Percentiles rank a stretch among this genome's conserved stretches.
Evolutionary conservation across 2,888 invertebrate species (phyloP).

Genomic region (Unio pictorum): DNA sequence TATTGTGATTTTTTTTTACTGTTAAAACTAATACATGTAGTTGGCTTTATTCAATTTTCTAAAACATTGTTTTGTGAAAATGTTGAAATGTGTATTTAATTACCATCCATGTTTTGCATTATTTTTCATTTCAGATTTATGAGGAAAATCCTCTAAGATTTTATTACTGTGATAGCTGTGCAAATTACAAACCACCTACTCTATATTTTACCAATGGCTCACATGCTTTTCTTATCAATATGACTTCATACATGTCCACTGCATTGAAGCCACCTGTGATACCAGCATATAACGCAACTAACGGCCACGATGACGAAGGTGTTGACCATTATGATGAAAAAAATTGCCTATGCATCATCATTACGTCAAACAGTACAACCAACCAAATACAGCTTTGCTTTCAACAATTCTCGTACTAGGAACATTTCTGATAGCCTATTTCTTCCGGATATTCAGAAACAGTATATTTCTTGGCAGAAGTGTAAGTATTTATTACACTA

Average conservation of each 20-base stretch:
- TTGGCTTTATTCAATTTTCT: too few species aligned
- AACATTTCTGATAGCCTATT: slow-evolving; percentile 94
- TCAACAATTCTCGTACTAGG: slow-evolving; percentile 88
- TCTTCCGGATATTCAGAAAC: slow-evolving; percentile 92
- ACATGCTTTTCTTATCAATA: not conserved
- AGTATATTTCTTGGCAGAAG: slow-evolving; percentile 95
- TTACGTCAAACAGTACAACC: slow-evolving; percentile 22
- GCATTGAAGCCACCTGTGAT: not conserved
- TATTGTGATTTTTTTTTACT: too few species aligned
- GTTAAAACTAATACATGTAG: too few species aligned
- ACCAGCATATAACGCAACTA: not conserved
- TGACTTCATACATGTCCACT: not conserved
- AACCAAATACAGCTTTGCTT: slow-evolving; percentile 94
- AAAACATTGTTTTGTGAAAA: too few species aligned
- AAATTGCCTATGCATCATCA: slow-evolving; percentile 15
- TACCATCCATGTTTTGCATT: not conserved
- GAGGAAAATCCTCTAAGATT: slow-evolving; percentile 38
- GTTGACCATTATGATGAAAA: slow-evolving; percentile 7
- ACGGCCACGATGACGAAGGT: slow-evolving; percentile 1
- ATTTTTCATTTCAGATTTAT: slow-evolving; percentile 36
- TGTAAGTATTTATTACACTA: slow-evolving; percentile 77
- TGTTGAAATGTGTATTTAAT: too few species aligned
- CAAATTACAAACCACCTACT: not conserved
- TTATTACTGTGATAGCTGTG: slow-evolving; percentile 33
- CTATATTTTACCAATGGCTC: not conserved